A percentile compares a stretch with the other conserved stretches of the same genome.
phyloP scores from a whole-genome alignment of 2,888 invertebrate genomes.

The Trichogramma dendrolimi region DNA sequence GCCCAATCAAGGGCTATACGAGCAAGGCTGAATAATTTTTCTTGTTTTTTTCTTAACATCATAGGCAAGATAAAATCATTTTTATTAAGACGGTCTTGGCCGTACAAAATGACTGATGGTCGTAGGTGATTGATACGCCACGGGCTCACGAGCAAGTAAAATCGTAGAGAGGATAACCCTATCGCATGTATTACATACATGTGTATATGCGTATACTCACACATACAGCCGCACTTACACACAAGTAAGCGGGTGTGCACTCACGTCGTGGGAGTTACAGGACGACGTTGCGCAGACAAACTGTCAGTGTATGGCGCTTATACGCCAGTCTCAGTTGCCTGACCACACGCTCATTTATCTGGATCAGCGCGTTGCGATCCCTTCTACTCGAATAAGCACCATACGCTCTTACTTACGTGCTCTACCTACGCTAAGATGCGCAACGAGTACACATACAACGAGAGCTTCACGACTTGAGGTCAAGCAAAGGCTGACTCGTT shows the following conservation, averaged over 20 bases:
- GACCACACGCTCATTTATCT: slow-evolving; percentile 49
- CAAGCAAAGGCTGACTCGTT: no score
- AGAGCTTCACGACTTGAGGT: not conserved
- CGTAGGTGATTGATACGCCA: slow-evolving; percentile 25
- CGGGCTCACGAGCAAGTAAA: not conserved
- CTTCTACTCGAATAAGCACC: slow-evolving; percentile 1
- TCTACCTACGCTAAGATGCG: slow-evolving; percentile 17
- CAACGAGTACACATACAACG: slow-evolving; percentile 7
- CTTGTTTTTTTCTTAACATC: no score
- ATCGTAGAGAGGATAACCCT: no score
- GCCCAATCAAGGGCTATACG: not conserved
- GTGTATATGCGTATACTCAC: no score
- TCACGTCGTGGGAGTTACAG: no score
- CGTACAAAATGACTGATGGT: slow-evolving; percentile 23
- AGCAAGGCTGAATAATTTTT: not conserved
- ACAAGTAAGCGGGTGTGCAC: no score
- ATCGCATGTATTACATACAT: no score
- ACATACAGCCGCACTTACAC: no score
- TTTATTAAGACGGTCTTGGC: no score
- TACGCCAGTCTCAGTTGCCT: slow-evolving; percentile 30
- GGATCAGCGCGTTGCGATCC: slow-evolving; percentile 34
- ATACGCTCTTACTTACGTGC: slow-evolving; percentile 26
- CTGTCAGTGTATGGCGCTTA: slow-evolving; percentile 7
- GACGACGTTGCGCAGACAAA: no score
- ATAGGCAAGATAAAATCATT: no score